Evolutionary conservation across 2,797 vertebrate genomes (phyloP).

Genomic region (Telmatherina bonti): DNA sequence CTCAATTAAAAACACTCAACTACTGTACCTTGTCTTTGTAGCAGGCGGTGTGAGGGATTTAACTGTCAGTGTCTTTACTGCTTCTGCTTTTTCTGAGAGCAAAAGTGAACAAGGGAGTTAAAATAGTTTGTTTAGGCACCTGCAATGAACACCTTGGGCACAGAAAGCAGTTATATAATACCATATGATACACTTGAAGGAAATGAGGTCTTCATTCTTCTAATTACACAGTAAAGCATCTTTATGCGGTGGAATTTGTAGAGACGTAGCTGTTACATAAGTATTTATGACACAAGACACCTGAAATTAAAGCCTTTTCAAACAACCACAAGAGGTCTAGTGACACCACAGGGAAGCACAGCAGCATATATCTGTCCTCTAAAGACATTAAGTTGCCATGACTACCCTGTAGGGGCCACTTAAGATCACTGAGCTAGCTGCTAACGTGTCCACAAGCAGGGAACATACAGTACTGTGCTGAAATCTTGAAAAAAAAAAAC

Average conservation of each 20-base stretch:
- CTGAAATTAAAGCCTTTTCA: constrained; percentile 13
- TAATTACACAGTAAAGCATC: constrained; percentile 22
- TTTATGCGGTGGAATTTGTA: constrained; percentile 17
- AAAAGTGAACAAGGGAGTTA: constrained; percentile 31
- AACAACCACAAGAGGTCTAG: neutral
- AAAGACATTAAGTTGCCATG: neutral
- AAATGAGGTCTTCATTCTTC: constrained; percentile 16
- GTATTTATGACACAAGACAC: neutral
- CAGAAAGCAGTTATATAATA: constrained; percentile 23
- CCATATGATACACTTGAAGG: neutral
- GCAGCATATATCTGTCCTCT: neutral
- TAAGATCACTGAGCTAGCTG: too few relatives aligned
- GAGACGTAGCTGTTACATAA: neutral
- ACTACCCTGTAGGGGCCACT: too few relatives aligned
- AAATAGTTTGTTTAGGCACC: constrained; percentile 40
- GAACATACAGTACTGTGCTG: too few relatives aligned
- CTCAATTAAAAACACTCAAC: constrained; percentile 63
- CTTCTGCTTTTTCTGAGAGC: constrained; percentile 23
- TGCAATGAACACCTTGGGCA: constrained; percentile 2
- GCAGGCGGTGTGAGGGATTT: constrained; percentile 27
- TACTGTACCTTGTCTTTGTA: constrained; percentile 55
- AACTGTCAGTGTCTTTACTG: constrained; percentile 31
- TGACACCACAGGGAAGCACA: neutral
- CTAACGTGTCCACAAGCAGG: too few relatives aligned
- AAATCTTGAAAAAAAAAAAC: too few relatives aligned